Conservation (phyloP, 2,888 invertebrate species). For the Eueremaeus valkanovi region DNA sequence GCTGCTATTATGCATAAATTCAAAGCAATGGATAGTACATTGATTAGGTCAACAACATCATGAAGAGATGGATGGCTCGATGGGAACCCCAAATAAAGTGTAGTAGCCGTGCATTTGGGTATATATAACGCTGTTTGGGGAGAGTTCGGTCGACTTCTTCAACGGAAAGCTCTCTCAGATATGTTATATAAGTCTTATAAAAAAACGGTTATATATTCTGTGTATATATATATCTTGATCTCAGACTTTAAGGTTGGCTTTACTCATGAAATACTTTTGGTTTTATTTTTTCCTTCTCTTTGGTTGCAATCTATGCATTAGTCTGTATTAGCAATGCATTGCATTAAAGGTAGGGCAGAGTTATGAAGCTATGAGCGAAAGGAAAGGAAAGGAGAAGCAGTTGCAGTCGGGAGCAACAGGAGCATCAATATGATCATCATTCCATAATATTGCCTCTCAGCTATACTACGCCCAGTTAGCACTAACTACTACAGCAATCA, state of each 20-base stretch:
- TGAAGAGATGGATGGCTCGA: slow-evolving; percentile 36
- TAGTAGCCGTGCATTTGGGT: slow-evolving; percentile 1
- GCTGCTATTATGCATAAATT: slow-evolving; percentile 1
- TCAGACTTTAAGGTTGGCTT: neutral
- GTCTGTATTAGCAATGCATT: neutral
- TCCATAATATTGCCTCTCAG: slow-evolving; percentile 25
- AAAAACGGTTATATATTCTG: neutral
- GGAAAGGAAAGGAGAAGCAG: slow-evolving; percentile 18
- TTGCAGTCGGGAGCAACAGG: slow-evolving; percentile 36
- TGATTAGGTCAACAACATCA: slow-evolving; percentile 36
- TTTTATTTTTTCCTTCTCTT: neutral
- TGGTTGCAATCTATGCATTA: neutral
- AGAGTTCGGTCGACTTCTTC: neutral
- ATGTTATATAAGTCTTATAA: neutral
- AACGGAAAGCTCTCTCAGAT: neutral
- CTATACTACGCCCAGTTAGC: slow-evolving; percentile 32
- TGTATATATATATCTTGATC: too few species aligned
- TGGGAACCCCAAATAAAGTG: slow-evolving; percentile 25
- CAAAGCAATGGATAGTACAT: slow-evolving; percentile 16
- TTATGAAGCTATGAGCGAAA: slow-evolving; percentile 27
- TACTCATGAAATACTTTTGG: neutral
- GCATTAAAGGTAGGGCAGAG: slow-evolving; percentile 18
- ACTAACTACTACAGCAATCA: neutral
- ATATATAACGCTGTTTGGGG: neutral
- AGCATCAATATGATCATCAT: slow-evolving; percentile 33